Evolutionary conservation across 2,797 vertebrate species (phyloP).

Genomic region (Simalia tracyae): DNA sequence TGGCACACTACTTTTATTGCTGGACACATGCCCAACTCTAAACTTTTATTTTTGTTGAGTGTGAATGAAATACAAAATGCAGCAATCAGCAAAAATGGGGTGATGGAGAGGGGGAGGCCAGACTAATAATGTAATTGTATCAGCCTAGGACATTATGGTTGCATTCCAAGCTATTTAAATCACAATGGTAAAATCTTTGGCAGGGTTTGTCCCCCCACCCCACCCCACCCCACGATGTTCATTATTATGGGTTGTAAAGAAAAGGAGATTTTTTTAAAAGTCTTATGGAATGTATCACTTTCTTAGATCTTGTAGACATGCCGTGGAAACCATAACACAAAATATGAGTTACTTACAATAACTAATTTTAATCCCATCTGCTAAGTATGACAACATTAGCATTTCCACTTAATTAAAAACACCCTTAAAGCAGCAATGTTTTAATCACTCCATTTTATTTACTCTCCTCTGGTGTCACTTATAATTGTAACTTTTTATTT

Average conservation of each 20-base stretch:
- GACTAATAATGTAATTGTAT: slow-evolving; percentile 67
- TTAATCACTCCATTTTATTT: slow-evolving; percentile 98
- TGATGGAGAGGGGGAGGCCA: slow-evolving; percentile 38
- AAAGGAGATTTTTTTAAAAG: slow-evolving; percentile 80
- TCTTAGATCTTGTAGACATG: slow-evolving; percentile 86
- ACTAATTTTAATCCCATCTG: slow-evolving; percentile 99
- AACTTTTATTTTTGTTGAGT: slow-evolving; percentile 78
- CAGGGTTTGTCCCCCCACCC: slow-evolving; percentile 63
- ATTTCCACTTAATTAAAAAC: slow-evolving; percentile 99
- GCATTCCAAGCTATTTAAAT: slow-evolving; percentile 77
- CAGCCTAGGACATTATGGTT: slow-evolving; percentile 75
- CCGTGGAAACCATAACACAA: slow-evolving; percentile 95
- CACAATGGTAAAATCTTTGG: slow-evolving; percentile 78
- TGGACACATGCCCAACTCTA: slow-evolving; percentile 75
- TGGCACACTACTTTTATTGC: slow-evolving; percentile 73
- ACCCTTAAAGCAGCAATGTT: slow-evolving; percentile 91
- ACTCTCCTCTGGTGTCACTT: slow-evolving; percentile 84
- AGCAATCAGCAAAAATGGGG: slow-evolving; percentile 74
- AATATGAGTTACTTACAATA: slow-evolving; percentile 99
- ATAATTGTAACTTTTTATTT: slow-evolving; percentile 88
- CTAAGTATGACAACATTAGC: slow-evolving; percentile 99
- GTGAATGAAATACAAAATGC: slow-evolving; percentile 73
- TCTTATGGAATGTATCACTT: slow-evolving; percentile 85
- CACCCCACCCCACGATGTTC: slow-evolving; percentile 80
- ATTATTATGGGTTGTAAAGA: slow-evolving; percentile 83